Percentiles rank a stretch among this genome's conserved stretches.
These are phyloP conservation scores for Mus pahari DNA, from an alignment of 2,113 vertebrate species.

Conservation along the genomic window DNA sequence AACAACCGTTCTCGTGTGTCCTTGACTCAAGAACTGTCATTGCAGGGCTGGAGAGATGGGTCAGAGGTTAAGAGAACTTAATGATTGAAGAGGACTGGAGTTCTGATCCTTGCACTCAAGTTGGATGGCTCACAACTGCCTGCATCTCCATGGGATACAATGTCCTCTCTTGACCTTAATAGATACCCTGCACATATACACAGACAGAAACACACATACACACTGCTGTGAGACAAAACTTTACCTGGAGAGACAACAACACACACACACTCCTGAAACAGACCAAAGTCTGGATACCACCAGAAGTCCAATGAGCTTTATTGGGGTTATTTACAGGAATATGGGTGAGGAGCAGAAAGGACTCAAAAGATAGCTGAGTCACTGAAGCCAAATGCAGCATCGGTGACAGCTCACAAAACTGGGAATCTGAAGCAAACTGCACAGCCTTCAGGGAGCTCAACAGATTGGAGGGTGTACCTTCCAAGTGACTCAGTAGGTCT, in stretches of 20 bases:
- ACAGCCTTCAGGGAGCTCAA: neutral
- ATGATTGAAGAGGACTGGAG: neutral
- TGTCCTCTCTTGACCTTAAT: neutral
- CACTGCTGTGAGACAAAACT: neutral
- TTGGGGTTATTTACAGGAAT: neutral
- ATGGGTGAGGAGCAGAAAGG: neutral
- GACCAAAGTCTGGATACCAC: neutral
- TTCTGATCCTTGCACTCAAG: neutral
- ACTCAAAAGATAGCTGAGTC: neutral
- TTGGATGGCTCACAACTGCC: neutral
- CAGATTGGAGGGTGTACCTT: neutral
- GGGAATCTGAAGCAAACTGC: neutral
- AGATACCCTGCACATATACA: neutral
- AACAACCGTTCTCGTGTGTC: neutral
- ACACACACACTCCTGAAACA: neutral
- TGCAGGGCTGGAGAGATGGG: neutral
- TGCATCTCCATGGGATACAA: neutral
- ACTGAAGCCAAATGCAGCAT: neutral
- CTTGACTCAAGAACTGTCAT: neutral
- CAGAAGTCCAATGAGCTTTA: neutral
- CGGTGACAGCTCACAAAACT: neutral
- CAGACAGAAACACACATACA: neutral
- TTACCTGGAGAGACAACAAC: neutral
- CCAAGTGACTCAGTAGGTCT: neutral
- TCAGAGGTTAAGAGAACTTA: neutral